Percentiles rank a stretch among this genome's conserved stretches.
phyloP scores from a whole-genome alignment of 2,888 invertebrate genomes.

The Suillia variegata region DNA sequence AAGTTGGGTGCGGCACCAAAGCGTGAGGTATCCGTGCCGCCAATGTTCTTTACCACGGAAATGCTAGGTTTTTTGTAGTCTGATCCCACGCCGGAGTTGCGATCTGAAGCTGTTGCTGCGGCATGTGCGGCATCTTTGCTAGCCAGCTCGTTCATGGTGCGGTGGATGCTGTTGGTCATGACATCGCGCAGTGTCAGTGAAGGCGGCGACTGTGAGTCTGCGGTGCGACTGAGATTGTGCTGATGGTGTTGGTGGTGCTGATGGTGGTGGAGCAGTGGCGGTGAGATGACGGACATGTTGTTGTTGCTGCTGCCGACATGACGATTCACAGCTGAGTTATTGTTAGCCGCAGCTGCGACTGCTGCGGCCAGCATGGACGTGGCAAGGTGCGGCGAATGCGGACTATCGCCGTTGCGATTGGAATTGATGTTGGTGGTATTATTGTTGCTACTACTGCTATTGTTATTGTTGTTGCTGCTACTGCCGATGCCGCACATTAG shows the following conservation, averaged over 20 bases:
- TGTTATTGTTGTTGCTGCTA: slow-evolving; percentile 10
- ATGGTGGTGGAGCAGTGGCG: slow-evolving; percentile 59
- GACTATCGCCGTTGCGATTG: slow-evolving; percentile 63
- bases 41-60: slow-evolving; percentile 65
- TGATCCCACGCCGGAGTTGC: slow-evolving; percentile 36
- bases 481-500: slow-evolving; percentile 32
- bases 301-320: slow-evolving; percentile 26
- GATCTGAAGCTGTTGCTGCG: slow-evolving; percentile 33
- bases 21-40: slow-evolving; percentile 64
- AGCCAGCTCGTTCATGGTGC: slow-evolving; percentile 67
- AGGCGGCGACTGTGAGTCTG: slow-evolving; percentile 66
- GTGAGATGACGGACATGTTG: slow-evolving; percentile 61
- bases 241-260: slow-evolving; percentile 31
- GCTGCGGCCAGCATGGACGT: slow-evolving; percentile 44
- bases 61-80: slow-evolving; percentile 65
- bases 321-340: slow-evolving; percentile 34
- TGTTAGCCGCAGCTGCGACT: slow-evolving; percentile 43
- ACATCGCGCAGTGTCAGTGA: slow-evolving; percentile 81
- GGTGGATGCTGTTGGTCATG: slow-evolving; percentile 89
- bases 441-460: slow-evolving; percentile 17
- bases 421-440: slow-evolving; percentile 34
- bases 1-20: slow-evolving; percentile 60
- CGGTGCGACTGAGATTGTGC: slow-evolving; percentile 15
- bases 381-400: slow-evolving; percentile 51
- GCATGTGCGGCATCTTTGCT: slow-evolving; percentile 49